These are phyloP conservation scores for Sardina pilchardus DNA, from an alignment of 2,113 vertebrate species.

Conservation along the genomic window DNA sequence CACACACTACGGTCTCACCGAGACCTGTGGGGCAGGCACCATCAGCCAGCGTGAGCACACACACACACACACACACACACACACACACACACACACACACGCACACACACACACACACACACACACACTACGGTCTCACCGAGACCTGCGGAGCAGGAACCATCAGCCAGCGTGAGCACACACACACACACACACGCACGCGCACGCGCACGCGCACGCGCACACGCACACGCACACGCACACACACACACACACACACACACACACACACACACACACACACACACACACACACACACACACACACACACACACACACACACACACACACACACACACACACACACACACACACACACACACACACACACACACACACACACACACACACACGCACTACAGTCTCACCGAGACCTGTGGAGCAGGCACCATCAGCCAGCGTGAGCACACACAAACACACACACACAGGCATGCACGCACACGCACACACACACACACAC, in stretches of 20 bases:
- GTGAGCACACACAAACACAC: conserved; percentile 64
- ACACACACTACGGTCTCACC: conserved; percentile 80
- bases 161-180: conserved; percentile 81
- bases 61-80: conserved; percentile 34
- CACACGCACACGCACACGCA: too few relatives aligned
- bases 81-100: too few relatives aligned
- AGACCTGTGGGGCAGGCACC: conserved; percentile 88
- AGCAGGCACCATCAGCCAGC: conserved; percentile 85
- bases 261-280: too few relatives aligned
- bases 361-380: not conserved
- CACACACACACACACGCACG: conserved; percentile 32
- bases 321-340: too few relatives aligned
- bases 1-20: too few relatives aligned
- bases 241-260: too few relatives aligned
- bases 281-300: too few relatives aligned
- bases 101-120: too few relatives aligned
- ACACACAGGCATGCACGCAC: too few relatives aligned
- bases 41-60: conserved; percentile 81
- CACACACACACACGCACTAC: not conserved
- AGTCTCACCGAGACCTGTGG: conserved; percentile 87
- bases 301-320: too few relatives aligned
- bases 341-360: too few relatives aligned
- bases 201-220: too few relatives aligned
- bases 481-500: conserved; percentile 53
- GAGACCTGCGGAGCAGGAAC: conserved; percentile 90